Conservation (phyloP, 2,113 vertebrate species). For the Amblyopsis rosae region DNA sequence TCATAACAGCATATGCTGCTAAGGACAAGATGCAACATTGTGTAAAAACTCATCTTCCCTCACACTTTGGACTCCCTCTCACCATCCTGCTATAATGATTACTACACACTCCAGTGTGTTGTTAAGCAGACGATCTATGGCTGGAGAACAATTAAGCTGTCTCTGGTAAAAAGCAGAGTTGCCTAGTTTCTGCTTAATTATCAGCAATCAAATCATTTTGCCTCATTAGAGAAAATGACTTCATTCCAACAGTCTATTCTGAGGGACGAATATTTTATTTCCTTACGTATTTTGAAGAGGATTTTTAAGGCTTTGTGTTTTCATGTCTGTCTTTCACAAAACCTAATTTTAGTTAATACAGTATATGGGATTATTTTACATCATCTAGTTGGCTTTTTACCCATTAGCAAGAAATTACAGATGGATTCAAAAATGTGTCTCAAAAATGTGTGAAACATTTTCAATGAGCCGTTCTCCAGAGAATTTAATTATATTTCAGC, state of each 20-base stretch:
- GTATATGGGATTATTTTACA: no score
- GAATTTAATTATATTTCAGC: background rate
- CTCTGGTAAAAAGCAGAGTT: constrained; percentile 21
- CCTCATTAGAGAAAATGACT: constrained; percentile 31
- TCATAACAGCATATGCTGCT: constrained; percentile 19
- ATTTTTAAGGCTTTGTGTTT: constrained; percentile 16
- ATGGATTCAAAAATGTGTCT: no score
- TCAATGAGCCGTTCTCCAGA: no score
- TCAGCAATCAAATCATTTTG: constrained; percentile 24
- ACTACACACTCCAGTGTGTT: background rate
- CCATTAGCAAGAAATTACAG: no score
- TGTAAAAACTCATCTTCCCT: constrained; percentile 10
- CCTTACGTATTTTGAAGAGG: constrained; percentile 5
- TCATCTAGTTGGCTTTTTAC: no score
- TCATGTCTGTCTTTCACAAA: background rate
- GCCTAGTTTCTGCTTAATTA: constrained; percentile 23
- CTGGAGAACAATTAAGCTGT: constrained; percentile 22
- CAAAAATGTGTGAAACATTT: no score
- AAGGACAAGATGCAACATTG: constrained; percentile 34
- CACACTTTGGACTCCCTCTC: constrained; percentile 10
- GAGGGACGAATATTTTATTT: constrained; percentile 25
- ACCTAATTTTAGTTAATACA: no score
- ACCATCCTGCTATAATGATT: background rate
- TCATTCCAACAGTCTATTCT: constrained; percentile 17
- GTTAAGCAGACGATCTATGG: constrained; percentile 6